Evolutionary conservation across 1,140 invertebrate species (phyloP).

Genomic region (Drosophila sp.): DNA sequence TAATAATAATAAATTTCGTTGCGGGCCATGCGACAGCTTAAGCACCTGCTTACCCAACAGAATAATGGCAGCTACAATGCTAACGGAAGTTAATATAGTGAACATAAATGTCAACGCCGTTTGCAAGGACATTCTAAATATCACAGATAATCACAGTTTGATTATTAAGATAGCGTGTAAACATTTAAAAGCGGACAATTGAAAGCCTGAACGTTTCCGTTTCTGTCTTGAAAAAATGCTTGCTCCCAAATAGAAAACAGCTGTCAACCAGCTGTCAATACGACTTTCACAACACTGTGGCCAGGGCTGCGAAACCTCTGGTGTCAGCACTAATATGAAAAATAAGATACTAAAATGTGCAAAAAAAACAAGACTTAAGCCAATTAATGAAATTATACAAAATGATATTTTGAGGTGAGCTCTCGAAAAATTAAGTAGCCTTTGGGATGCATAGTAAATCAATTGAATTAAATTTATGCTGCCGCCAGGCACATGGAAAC

Average conservation of each 20-base stretch:
- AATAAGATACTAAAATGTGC: constrained; percentile 1
- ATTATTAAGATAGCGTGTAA: not conserved
- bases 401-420: too few species aligned
- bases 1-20: not conserved
- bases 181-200: constrained; percentile 9
- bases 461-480: not conserved
- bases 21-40: too few species aligned
- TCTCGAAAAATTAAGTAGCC: not conserved
- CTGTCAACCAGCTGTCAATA: constrained; percentile 44
- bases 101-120: constrained; percentile 72
- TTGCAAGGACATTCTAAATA: constrained; percentile 70
- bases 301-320: constrained; percentile 10
- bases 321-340: not conserved
- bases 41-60: constrained; percentile 75
- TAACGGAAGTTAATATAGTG: constrained; percentile 76
- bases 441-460: not conserved
- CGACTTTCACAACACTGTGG: constrained; percentile 37
- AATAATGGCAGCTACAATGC: constrained; percentile 78
- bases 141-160: constrained; percentile 41
- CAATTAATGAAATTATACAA: not conserved
- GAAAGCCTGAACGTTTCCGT: constrained; percentile 12
- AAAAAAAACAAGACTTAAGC: not conserved
- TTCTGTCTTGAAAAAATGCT: constrained; percentile 37
- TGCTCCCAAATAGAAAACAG: constrained; percentile 66
- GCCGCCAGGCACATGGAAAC: constrained; percentile 27